Percentiles rank a stretch among this genome's conserved stretches.
phyloP scores from a whole-genome alignment of 2,797 vertebrate genomes.

The Australoheros facetus region DNA sequence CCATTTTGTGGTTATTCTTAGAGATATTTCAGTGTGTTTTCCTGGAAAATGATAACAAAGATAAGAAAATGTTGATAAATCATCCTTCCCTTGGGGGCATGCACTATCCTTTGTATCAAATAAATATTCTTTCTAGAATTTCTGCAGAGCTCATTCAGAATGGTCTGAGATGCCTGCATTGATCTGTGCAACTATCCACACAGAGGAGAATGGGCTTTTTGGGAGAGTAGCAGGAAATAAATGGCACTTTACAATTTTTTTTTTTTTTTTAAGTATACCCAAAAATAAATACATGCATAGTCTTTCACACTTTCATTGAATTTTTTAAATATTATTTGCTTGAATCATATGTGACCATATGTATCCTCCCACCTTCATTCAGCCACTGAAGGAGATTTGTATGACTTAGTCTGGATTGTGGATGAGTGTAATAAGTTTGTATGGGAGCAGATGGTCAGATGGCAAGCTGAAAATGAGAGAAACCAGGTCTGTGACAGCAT shows the following conservation, averaged over 20 bases:
- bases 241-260: too few species aligned
- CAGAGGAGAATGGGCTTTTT: not conserved
- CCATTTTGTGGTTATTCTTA: not conserved
- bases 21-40: not conserved
- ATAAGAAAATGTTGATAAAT: not conserved
- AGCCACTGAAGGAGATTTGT: not conserved
- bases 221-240: not conserved
- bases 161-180: not conserved
- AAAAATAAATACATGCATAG: too few species aligned
- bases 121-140: not conserved
- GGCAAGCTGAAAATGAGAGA: constrained; percentile 68
- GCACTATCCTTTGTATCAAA: not conserved
- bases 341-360: not conserved
- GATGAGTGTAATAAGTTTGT: constrained; percentile 20
- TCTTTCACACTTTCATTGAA: not conserved
- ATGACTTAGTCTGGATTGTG: constrained; percentile 10
- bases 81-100: too few species aligned
- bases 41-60: not conserved
- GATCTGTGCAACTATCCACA: not conserved
- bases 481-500: constrained; percentile 47
- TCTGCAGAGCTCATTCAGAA: not conserved
- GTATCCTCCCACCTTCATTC: not conserved
- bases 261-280: too few species aligned
- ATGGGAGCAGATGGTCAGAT: constrained; percentile 71
- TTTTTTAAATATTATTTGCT: not conserved